Evolutionary conservation across 1,140 invertebrate species (phyloP), one percentile per base, ranked within the genome.

Genomic region (Macrobrachium nipponense): DNA sequence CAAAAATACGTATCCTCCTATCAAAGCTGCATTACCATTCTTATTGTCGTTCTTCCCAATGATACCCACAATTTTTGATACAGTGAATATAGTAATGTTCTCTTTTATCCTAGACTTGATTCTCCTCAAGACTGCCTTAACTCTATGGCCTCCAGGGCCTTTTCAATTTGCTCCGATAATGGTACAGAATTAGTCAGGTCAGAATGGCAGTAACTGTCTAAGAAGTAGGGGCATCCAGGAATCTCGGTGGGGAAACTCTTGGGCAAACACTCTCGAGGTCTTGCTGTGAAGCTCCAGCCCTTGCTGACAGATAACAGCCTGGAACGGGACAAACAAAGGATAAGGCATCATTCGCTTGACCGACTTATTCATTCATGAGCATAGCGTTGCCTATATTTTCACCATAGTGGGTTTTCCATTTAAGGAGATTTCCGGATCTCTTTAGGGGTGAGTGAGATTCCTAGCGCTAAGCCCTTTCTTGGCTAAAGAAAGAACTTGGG

Each of bases 191-290:
- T 90, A 70, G 94, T 92, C 18, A 96, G 91, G 5, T 92, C 91
- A 0, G 94, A 94, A 91, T 97, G 95, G 79, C 93, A 92, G 92
- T 96, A 98, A 80, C 93, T 94, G 76, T 95, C 94, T 10, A 98
- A 92, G 91, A 98, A 98, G 91, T 97, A 94, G 90, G 96, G 97
- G 7, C 95, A 97, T 66, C 95, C 96, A 51, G 94, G 92, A 75
- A 95, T 94, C 89, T 95, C 93, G 70, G 94, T 92, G 62, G 96
- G 95, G 92, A 97, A 97, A 82, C 96, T 97, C 90, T 95, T 95
- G 0, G 97, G 97, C 86, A 98, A 93, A 91, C 94, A 96, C 14
- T 94, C 94, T 68, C 94, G 93, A 88, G 94, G 93, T 82, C 97
- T 93, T 14, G 94, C 92, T 15, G 90, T 90, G 90, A 98, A 98